A percentile compares a stretch with the other conserved stretches of the same genome.
Evolutionary conservation across 2,888 invertebrate species (phyloP).

Genomic region (Buathra laborator): DNA sequence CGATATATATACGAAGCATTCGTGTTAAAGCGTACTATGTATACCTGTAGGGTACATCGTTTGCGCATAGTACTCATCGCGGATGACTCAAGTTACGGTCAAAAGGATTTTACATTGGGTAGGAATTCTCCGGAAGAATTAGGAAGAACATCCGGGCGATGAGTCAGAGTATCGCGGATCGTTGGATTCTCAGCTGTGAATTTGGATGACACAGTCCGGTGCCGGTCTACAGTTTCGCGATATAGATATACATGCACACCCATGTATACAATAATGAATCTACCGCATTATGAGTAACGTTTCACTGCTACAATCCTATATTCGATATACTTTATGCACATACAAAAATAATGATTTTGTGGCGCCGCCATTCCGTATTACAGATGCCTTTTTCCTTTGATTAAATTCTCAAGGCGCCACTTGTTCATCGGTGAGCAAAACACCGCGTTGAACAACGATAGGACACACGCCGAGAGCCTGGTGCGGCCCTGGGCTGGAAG

Average conservation of each 20-base stretch:
- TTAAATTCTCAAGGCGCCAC: conserved; percentile 10
- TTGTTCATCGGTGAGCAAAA: conserved; percentile 7
- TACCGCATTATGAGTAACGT: not conserved
- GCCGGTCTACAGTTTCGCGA: not conserved
- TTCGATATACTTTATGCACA: not conserved
- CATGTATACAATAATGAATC: not conserved
- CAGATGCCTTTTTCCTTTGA: conserved; percentile 4
- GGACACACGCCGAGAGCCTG: not conserved
- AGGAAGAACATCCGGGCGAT: conserved; percentile 21
- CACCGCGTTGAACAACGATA: not conserved
- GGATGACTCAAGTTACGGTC: conserved; percentile 10
- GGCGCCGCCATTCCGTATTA: not conserved
- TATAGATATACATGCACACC: not conserved
- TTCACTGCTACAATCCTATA: not conserved
- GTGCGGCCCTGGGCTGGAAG: conserved; percentile 5
- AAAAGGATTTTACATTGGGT: not conserved
- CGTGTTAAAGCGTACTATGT: not conserved
- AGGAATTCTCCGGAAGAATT: conserved; percentile 20
- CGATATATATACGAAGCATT: no score
- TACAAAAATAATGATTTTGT: not conserved
- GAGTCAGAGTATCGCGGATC: conserved; percentile 24
- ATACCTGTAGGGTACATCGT: not conserved
- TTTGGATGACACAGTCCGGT: not conserved
- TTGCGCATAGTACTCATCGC: conserved; percentile 1
- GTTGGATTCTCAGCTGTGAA: conserved; percentile 29